Conservation (phyloP, 2,113 vertebrate species). For the Melanocharis versteri region DNA sequence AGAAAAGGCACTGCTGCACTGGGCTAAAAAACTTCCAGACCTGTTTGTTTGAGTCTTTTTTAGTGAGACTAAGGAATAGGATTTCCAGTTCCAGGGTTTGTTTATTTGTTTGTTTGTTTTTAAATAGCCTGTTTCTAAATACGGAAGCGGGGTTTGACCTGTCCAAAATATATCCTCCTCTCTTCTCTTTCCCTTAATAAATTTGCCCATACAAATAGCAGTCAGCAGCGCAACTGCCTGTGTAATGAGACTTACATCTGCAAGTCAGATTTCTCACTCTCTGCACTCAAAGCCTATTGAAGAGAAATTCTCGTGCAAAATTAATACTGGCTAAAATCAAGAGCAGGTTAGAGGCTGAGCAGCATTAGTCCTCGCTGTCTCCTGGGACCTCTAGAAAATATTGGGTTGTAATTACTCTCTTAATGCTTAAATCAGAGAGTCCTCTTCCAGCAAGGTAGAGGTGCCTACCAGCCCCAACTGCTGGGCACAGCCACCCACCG, state of each 20-base stretch:
- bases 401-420: not conserved
- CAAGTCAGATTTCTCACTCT: conserved; percentile 12
- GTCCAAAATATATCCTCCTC: conserved; percentile 12
- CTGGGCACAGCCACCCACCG: not conserved
- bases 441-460: not conserved
- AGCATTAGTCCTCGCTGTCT: not conserved
- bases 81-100: not conserved
- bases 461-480: not conserved
- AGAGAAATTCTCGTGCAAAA: not conserved
- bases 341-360: not conserved
- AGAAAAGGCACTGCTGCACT: not conserved
- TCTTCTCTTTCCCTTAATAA: conserved; percentile 28
- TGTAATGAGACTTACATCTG: conserved; percentile 24
- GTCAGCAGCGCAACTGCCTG: conserved; percentile 11
- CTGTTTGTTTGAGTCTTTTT: not conserved
- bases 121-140: conserved; percentile 28
- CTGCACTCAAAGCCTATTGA: not conserved
- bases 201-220: conserved; percentile 31
- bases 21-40: not conserved
- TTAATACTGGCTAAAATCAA: not conserved
- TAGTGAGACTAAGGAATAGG: not conserved
- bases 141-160: not conserved
- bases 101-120: not conserved
- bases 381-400: not conserved
- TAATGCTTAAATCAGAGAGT: not conserved